Evolutionary conservation across 2,797 vertebrate genomes (phyloP).

Genomic region (Harpia harpyja): DNA sequence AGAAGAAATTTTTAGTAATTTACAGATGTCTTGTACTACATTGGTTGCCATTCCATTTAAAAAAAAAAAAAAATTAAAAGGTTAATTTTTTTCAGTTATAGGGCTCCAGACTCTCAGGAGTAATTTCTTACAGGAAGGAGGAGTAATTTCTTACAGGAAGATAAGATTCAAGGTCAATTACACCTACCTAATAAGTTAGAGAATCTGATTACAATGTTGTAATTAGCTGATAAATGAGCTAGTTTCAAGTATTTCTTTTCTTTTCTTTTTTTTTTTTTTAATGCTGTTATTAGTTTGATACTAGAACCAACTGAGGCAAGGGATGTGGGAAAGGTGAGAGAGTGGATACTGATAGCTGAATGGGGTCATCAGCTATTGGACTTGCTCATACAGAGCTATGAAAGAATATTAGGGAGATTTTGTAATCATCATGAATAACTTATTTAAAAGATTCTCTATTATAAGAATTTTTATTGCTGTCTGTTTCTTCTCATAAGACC

Average conservation of each 20-base stretch:
- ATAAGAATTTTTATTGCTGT: constrained; percentile 1
- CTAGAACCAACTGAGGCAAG: neutral
- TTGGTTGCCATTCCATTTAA: neutral
- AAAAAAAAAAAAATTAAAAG: neutral
- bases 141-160: neutral
- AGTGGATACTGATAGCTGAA: neutral
- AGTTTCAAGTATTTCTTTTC: neutral
- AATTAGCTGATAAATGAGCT: neutral
- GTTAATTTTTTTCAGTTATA: neutral
- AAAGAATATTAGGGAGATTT: neutral
- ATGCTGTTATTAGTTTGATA: neutral
- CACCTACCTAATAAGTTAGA: neutral
- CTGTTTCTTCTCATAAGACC: neutral
- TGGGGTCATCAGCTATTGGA: neutral
- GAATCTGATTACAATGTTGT: neutral
- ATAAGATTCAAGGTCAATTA: neutral
- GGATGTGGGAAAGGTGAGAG: neutral
- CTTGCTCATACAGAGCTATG: neutral
- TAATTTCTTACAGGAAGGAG: neutral
- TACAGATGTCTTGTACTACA: neutral
- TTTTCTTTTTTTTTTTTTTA: accelerated
- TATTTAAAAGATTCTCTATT: neutral
- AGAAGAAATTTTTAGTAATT: neutral
- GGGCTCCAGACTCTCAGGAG: neutral
- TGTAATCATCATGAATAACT: neutral